phyloP scores from a whole-genome alignment of 2,113 vertebrate species.

The Aleadryas rufinucha region DNA sequence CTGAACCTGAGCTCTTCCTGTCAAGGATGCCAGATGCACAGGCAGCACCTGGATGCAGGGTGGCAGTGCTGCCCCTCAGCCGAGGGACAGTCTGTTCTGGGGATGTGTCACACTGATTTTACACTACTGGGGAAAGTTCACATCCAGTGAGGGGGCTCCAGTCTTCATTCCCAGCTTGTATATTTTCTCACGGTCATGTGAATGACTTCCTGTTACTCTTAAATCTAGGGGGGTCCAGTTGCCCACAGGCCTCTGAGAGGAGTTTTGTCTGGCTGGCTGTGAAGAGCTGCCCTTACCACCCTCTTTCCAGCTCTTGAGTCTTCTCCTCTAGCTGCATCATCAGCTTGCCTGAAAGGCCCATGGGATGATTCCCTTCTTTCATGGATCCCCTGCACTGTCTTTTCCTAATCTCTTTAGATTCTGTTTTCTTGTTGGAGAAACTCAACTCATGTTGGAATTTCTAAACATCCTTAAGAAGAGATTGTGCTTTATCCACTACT shows the following conservation, averaged over 20 bases:
- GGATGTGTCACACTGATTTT: background rate
- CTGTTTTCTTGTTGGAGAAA: background rate
- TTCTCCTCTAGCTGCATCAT: background rate
- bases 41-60: background rate
- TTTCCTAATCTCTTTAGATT: background rate
- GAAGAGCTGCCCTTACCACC: background rate
- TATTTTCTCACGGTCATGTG: background rate
- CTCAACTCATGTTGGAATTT: background rate
- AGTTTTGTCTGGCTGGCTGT: background rate
- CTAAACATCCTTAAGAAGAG: background rate
- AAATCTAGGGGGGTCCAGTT: background rate
- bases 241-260: background rate
- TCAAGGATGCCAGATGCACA: background rate
- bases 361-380: background rate
- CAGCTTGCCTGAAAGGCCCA: background rate
- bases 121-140: background rate
- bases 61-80: background rate
- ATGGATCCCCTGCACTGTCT: rapidly evolving
- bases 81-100: rapidly evolving
- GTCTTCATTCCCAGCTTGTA: background rate
- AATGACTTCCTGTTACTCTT: background rate
- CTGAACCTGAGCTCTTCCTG: background rate
- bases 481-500: background rate
- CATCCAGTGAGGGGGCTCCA: background rate
- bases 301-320: background rate